Evolutionary conservation across 2,797 vertebrate species (phyloP).

Genomic region (Mallotus villosus): DNA sequence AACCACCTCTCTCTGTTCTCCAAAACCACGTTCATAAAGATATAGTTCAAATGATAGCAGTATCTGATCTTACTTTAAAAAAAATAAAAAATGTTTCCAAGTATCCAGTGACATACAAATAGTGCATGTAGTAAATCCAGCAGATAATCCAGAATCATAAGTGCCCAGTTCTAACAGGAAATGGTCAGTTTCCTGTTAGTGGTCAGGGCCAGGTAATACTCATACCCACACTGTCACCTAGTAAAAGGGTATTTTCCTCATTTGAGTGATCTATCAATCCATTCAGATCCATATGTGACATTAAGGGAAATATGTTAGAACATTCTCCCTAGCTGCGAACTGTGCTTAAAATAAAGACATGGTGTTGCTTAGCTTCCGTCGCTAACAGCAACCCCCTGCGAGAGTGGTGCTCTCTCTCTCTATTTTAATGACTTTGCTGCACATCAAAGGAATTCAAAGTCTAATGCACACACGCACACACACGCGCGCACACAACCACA

Average conservation of each 20-base stretch:
- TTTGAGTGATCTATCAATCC: slow-evolving; percentile 6
- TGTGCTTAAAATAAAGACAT: slow-evolving; percentile 29
- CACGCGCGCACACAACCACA: background rate
- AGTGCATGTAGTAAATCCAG: no score
- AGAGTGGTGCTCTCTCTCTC: slow-evolving; percentile 27
- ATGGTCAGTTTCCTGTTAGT: no score
- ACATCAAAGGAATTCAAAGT: slow-evolving; percentile 44
- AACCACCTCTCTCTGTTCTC: no score
- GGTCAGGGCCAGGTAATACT: no score
- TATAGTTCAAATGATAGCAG: no score
- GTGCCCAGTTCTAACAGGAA: no score
- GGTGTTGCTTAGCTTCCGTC: slow-evolving; percentile 44
- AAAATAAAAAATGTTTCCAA: no score
- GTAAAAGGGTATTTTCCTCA: background rate
- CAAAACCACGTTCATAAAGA: background rate
- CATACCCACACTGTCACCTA: background rate
- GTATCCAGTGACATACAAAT: background rate
- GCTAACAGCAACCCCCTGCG: slow-evolving; percentile 43
- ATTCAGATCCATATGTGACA: slow-evolving; percentile 6
- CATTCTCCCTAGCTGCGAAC: slow-evolving; percentile 3
- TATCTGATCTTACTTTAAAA: background rate
- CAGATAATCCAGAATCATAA: no score
- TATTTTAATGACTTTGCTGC: slow-evolving; percentile 24
- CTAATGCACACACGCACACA: slow-evolving; percentile 21
- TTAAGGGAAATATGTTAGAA: background rate